Base-by-base conservation (phyloP, 1,140 invertebrate genomes). In the Platorchestia sp. region DNA sequence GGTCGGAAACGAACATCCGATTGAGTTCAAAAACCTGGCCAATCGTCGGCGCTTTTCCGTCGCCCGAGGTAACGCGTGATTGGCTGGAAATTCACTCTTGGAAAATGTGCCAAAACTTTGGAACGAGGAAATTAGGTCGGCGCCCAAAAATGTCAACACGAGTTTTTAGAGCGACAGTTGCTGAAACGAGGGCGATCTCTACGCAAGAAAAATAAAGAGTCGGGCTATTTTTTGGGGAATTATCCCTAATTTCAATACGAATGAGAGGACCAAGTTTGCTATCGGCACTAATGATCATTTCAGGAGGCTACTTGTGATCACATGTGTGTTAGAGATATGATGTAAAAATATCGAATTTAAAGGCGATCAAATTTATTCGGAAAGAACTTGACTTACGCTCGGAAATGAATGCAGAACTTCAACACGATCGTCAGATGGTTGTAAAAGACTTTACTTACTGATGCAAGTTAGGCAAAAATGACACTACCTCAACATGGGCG, bases 71-170 rank as follows among this genome's bases (percentile, higher is more conserved):
- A 93, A 93, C 91, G 91, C 91, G 91, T 93, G 91, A 93, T 93
- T 93, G 91, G 91, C 91, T 93, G 44, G 91, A 93, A 93, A 93
- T 93, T 93, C 91, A 93, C 91, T 93, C 91, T 45, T 93, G 91
- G 44, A 93, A 93, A 93, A 93, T 93, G 91, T 93, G 91, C 45
- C 91, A 93, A 93, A 93, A 93, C 91, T 93, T 93, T 93, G 91
- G 40, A 42, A 47, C 45, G 45, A 93, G 91, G 91, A 93, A 93
- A 93, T 93, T 93, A 93, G 91, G 91, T 93, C 91, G 43, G 91
- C 91, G 43, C 43, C 45, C 43, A 93, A 93, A 93, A 93, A 45
- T 93, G 91, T 93, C 91, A 93, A 93, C 91, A 93, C 43, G 91
- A 93, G 45, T 93, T 93, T 93, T 93, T 44, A 10, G 40, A 45